A percentile compares a stretch with the other conserved stretches of the same genome.
These are phyloP conservation scores for Euschistus heros DNA, from an alignment of 1,140 invertebrate genomes.

Conservation along the genomic window DNA sequence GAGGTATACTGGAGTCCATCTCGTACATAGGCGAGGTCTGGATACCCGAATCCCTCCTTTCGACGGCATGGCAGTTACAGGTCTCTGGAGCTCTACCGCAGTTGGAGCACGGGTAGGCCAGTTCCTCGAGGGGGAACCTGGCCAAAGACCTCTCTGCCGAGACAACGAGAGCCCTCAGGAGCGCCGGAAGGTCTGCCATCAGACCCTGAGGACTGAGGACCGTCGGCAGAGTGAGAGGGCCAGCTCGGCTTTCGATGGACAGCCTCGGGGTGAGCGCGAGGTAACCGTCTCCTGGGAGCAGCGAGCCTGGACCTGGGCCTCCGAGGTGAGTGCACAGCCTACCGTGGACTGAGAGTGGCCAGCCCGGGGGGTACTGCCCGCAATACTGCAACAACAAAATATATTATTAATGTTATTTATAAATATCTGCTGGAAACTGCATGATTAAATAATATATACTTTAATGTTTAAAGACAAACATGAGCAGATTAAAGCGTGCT, in stretches of 20 bases:
- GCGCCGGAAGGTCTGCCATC: conserved; percentile 30
- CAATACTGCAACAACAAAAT: conserved; percentile 39
- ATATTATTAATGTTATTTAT: too few species aligned
- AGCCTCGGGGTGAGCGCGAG: conserved; percentile 38
- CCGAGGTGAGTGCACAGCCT: conserved; percentile 39
- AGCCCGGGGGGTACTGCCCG: conserved; percentile 38
- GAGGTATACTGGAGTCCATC: conserved; percentile 53
- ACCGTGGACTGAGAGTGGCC: conserved; percentile 39
- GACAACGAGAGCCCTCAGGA: conserved; percentile 50
- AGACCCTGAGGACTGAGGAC: conserved; percentile 11
- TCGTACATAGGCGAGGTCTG: conserved; percentile 48
- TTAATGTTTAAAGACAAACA: too few species aligned
- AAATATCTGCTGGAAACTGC: too few species aligned
- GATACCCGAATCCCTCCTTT: conserved; percentile 35
- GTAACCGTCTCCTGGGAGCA: conserved; percentile 42
- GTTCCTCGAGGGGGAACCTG: conserved; percentile 50
- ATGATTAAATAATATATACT: too few species aligned
- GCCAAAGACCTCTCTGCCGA: conserved; percentile 55
- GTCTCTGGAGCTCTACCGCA: conserved; percentile 39
- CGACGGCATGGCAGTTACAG: conserved; percentile 33
- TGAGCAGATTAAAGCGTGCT: too few species aligned
- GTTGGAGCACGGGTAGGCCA: conserved; percentile 47
- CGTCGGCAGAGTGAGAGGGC: conserved; percentile 6
- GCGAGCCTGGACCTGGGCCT: conserved; percentile 38
- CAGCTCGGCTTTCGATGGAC: conserved; percentile 36